These are phyloP conservation scores for Meloidogyne floridensis DNA, from an alignment of 1,140 invertebrate species.

Conservation along the genomic window DNA sequence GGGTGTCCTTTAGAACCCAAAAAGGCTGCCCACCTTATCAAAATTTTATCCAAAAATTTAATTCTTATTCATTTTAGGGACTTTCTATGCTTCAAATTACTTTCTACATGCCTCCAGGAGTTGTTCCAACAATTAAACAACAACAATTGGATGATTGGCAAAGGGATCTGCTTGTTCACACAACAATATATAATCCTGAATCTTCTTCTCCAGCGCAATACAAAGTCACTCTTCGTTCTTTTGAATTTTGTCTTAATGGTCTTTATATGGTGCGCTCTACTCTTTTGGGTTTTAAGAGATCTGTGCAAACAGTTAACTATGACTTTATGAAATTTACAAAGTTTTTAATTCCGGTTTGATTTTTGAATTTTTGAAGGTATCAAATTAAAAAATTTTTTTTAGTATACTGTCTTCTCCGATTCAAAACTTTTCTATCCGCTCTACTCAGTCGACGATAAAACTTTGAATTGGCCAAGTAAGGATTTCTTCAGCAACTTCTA, in stretches of 20 bases:
- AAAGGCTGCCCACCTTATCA: neutral
- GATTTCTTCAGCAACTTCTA: constrained; percentile 36
- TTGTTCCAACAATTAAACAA: constrained; percentile 18
- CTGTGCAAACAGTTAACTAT: constrained; percentile 26
- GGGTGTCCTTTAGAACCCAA: neutral
- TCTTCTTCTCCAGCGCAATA: constrained; percentile 7
- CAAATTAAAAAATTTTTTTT: neutral
- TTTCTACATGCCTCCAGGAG: constrained; percentile 24
- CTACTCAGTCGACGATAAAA: constrained; percentile 29
- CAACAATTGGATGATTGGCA: constrained; percentile 37
- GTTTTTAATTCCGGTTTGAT: constrained; percentile 28
- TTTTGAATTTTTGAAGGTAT: neutral
- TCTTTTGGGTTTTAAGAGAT: constrained; percentile 33
- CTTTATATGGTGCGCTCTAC: constrained; percentile 36
- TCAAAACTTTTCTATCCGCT: constrained; percentile 33
- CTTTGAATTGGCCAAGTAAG: constrained; percentile 20
- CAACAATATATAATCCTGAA: constrained; percentile 28
- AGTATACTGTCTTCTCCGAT: constrained; percentile 32
- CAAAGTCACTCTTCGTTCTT: constrained; percentile 36
- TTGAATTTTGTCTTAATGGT: constrained; percentile 36
- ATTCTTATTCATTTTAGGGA: constrained; percentile 29
- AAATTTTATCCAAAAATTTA: neutral
- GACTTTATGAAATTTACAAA: constrained; percentile 35
- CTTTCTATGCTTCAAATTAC: constrained; percentile 40
- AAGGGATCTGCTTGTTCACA: constrained; percentile 39